Conservation (phyloP, 2,888 invertebrate species). For the Lymantria dispar region DNA sequence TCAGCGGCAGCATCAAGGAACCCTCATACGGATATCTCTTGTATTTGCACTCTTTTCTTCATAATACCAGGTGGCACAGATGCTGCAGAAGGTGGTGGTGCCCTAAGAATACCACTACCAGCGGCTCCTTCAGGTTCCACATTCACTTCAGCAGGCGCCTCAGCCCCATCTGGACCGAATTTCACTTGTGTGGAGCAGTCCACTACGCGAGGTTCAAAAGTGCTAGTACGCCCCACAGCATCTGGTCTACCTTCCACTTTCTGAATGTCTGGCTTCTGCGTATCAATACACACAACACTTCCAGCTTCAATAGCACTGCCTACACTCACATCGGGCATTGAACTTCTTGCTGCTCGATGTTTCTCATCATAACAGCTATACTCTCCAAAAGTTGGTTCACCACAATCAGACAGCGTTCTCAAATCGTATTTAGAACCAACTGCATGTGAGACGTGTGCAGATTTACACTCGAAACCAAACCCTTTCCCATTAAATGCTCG, state of each 20-base stretch:
- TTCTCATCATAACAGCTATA: slow-evolving; percentile 86
- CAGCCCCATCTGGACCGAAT: slow-evolving; percentile 69
- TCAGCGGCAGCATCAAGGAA: slow-evolving; percentile 66
- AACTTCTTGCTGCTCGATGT: slow-evolving; percentile 80
- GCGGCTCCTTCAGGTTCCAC: slow-evolving; percentile 69
- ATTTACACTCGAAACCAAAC: slow-evolving; percentile 81
- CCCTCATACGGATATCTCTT: slow-evolving; percentile 94
- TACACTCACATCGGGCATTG: slow-evolving; percentile 83
- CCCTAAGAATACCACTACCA: slow-evolving; percentile 73
- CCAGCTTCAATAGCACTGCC: slow-evolving; percentile 83
- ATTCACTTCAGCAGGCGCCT: slow-evolving; percentile 71
- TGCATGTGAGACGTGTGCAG: slow-evolving; percentile 77
- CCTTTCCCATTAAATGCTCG: slow-evolving; percentile 79
- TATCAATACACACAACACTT: slow-evolving; percentile 78
- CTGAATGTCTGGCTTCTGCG: slow-evolving; percentile 78
- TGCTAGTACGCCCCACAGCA: slow-evolving; percentile 69
- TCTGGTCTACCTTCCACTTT: slow-evolving; percentile 67
- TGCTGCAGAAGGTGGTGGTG: slow-evolving; percentile 61
- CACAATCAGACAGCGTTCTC: slow-evolving; percentile 78
- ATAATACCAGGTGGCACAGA: slow-evolving; percentile 88
- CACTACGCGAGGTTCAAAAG: slow-evolving; percentile 75
- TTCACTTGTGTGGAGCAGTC: slow-evolving; percentile 80
- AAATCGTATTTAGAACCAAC: slow-evolving; percentile 73
- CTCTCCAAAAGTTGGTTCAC: slow-evolving; percentile 83
- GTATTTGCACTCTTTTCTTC: slow-evolving; percentile 95